phyloP scores from a whole-genome alignment of 2,797 vertebrate species.

The Neostethus bicornis region DNA sequence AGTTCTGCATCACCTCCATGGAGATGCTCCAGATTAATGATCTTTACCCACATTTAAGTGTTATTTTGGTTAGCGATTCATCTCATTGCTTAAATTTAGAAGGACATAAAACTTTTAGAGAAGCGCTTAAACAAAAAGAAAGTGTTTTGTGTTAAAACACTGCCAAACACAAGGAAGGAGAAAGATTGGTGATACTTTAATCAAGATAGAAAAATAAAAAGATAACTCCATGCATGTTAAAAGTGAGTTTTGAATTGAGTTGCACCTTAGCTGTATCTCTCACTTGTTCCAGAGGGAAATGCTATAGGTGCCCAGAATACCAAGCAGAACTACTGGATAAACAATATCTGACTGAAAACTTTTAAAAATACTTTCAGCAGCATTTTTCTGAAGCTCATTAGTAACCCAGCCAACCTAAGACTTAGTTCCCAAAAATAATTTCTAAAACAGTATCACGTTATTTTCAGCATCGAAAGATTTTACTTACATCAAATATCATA shows the following conservation, averaged over 20 bases:
- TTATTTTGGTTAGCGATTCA: slow-evolving; percentile 1
- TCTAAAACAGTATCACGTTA: slow-evolving; percentile 21
- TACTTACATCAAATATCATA: slow-evolving; percentile 24
- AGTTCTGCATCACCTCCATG: slow-evolving; percentile 27
- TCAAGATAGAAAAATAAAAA: not conserved
- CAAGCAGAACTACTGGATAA: slow-evolving; percentile 3
- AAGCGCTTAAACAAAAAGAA: not conserved
- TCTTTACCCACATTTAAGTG: slow-evolving; percentile 23
- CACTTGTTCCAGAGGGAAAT: slow-evolving; percentile 8
- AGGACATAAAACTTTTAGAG: not conserved
- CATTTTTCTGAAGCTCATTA: slow-evolving; percentile 30
- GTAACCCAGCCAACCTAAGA: slow-evolving; percentile 3
- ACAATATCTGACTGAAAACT: slow-evolving; percentile 15
- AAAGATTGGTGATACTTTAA: slow-evolving; percentile 2
- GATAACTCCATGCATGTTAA: not conserved
- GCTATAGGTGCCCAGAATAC: not conserved
- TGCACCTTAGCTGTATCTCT: slow-evolving; percentile 9
- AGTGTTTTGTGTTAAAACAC: not conserved
- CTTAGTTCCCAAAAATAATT: slow-evolving; percentile 24
- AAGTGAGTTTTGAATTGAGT: slow-evolving; percentile 26
- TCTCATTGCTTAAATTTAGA: slow-evolving; percentile 8
- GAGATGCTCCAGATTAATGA: slow-evolving; percentile 42
- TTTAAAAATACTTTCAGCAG: slow-evolving; percentile 30
- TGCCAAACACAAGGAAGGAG: slow-evolving; percentile 1
- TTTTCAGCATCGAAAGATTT: slow-evolving; percentile 19